These are phyloP conservation scores for Sander vitreus DNA, from an alignment of 2,113 vertebrate genomes.

Conservation along the genomic window DNA sequence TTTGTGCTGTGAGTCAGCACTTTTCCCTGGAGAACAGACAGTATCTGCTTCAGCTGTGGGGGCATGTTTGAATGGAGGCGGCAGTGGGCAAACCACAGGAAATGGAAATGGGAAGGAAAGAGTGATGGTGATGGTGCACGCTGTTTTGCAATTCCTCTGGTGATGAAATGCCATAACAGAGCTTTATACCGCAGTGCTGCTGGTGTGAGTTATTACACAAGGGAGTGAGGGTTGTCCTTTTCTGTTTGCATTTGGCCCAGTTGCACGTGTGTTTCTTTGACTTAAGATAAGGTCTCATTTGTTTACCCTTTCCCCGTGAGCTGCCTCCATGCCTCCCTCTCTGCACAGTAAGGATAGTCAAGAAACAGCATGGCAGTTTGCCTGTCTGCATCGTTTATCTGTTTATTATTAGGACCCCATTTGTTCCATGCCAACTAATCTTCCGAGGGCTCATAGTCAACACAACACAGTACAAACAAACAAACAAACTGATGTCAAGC, in stretches of 20 bases:
- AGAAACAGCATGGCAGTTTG: conserved; percentile 31
- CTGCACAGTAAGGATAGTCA: conserved; percentile 14
- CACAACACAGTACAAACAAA: conserved; percentile 44
- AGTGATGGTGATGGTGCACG: conserved; percentile 53
- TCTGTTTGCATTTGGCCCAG: conserved; percentile 1
- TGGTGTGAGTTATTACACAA: neutral
- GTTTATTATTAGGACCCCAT: conserved; percentile 69
- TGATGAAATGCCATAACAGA: conserved; percentile 63
- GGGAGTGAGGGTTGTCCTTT: conserved; percentile 13
- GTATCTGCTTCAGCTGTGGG: conserved; percentile 62
- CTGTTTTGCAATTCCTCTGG: conserved; percentile 52
- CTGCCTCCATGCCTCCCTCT: conserved; percentile 12
- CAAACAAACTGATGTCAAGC: conserved; percentile 47
- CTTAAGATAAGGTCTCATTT: conserved; percentile 35
- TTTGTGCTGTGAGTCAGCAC: conserved; percentile 79
- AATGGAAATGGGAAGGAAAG: conserved; percentile 70
- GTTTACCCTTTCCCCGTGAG: conserved; percentile 30
- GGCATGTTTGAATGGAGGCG: conserved; percentile 45
- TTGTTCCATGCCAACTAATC: conserved; percentile 69
- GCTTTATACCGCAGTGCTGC: conserved; percentile 48
- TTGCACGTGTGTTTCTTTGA: conserved; percentile 35
- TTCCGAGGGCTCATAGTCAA: conserved; percentile 52
- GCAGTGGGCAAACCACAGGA: conserved; percentile 54
- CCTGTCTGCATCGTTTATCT: conserved; percentile 27
- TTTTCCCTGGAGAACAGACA: conserved; percentile 60